phyloP scores from a whole-genome alignment of 1,140 invertebrate genomes.

The Gryllus bimaculatus region DNA sequence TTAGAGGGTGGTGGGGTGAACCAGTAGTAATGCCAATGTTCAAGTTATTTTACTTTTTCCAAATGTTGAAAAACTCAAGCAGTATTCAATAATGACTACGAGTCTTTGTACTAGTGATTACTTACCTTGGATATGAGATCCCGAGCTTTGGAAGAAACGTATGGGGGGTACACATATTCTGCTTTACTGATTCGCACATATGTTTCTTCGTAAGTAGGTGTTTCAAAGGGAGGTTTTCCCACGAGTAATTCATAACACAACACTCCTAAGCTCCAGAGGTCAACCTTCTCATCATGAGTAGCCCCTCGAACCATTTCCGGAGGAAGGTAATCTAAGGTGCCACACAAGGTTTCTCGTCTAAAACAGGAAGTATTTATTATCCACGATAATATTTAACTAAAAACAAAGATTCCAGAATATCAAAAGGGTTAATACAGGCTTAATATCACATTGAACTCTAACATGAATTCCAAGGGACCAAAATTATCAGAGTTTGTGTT shows the following conservation, averaged over 20 bases:
- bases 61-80: no score
- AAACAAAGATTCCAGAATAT: no score
- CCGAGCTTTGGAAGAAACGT: slow-evolving; percentile 60
- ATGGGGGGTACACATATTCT: slow-evolving; percentile 61
- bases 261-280: slow-evolving; percentile 89
- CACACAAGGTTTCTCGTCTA: slow-evolving; percentile 83
- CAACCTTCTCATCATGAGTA: slow-evolving; percentile 70
- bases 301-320: slow-evolving; percentile 87
- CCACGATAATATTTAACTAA: no score
- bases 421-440: no score
- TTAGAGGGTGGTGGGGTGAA: no score
- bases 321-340: slow-evolving; percentile 91
- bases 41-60: no score
- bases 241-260: slow-evolving; percentile 85
- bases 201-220: slow-evolving; percentile 64
- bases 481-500: no score
- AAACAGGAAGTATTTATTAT: slow-evolving; percentile 12
- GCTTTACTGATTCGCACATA: slow-evolving; percentile 74
- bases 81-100: no score
- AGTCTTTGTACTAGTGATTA: background rate
- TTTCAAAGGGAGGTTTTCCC: slow-evolving; percentile 85
- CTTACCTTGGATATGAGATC: slow-evolving; percentile 73
- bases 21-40: no score
- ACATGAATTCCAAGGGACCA: no score
- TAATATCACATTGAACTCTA: no score